These are phyloP conservation scores for Lypha dubia DNA, from an alignment of 2,888 invertebrate genomes.

Conservation along the genomic window DNA sequence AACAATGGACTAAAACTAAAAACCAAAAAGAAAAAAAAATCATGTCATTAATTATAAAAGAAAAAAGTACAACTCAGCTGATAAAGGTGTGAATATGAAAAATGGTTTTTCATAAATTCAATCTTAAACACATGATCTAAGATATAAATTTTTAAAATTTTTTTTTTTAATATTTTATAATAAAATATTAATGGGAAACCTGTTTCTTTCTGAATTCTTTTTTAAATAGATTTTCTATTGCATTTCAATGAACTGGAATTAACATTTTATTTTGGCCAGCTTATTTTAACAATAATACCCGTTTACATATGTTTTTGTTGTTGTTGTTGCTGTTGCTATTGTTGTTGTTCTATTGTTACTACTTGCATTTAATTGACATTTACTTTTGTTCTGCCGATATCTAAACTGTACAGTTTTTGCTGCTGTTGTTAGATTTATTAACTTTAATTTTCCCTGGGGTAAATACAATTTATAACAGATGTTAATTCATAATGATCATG, in stretches of 20 bases:
- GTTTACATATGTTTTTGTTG: background rate
- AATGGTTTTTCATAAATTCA: slow-evolving; percentile 32
- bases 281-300: background rate
- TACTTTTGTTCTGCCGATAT: slow-evolving; percentile 33
- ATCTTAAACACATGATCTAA: slow-evolving; percentile 5
- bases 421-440: slow-evolving; percentile 55
- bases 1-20: background rate
- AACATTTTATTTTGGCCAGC: slow-evolving; percentile 36
- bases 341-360: background rate
- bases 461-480: slow-evolving; percentile 27
- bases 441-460: slow-evolving; percentile 35
- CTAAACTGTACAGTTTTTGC: slow-evolving; percentile 8
- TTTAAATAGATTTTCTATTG: background rate
- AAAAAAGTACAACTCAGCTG: background rate
- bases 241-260: slow-evolving; percentile 1
- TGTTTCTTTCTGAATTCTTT: slow-evolving; percentile 13
- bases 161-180: background rate
- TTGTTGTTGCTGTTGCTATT: background rate
- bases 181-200: slow-evolving; percentile 10
- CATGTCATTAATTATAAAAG: slow-evolving; percentile 39
- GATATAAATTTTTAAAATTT: slow-evolving; percentile 30
- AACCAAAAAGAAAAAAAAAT: background rate
- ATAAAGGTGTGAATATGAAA: slow-evolving; percentile 53
- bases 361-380: slow-evolving; percentile 53
- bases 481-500: slow-evolving; percentile 14